Evolutionary conservation across 2,888 invertebrate genomes (phyloP).

Genomic region (Apodemia mormo): DNA sequence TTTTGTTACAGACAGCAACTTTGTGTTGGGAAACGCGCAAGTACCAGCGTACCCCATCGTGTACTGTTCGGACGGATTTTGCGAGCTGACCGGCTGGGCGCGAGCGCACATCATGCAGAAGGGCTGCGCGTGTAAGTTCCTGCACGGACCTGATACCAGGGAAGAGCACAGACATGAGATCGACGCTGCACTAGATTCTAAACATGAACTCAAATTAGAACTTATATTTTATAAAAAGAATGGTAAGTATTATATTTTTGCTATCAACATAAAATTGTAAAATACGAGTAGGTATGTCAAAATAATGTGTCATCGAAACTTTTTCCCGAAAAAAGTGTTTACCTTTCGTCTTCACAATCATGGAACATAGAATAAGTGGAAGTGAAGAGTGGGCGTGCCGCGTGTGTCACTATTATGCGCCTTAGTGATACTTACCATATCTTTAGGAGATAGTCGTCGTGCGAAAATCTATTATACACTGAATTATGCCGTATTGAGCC

Average conservation of each 20-base stretch:
- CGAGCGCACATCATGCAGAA: slow-evolving; percentile 98
- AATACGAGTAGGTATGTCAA: too few relatives aligned
- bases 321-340: too few relatives aligned
- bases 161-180: slow-evolving; percentile 94
- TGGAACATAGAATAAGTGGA: too few relatives aligned
- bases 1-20: slow-evolving; percentile 92
- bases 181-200: slow-evolving; percentile 93
- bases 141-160: slow-evolving; percentile 94
- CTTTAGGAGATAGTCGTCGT: too few relatives aligned
- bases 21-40: slow-evolving; percentile 97
- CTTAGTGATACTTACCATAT: too few relatives aligned
- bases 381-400: too few relatives aligned
- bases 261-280: too few relatives aligned
- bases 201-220: slow-evolving; percentile 95
- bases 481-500: too few relatives aligned
- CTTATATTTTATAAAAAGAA: slow-evolving; percentile 97
- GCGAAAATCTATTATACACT: too few relatives aligned
- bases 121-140: slow-evolving; percentile 96
- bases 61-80: slow-evolving; percentile 98
- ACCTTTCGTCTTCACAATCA: too few relatives aligned
- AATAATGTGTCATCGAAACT: too few relatives aligned
- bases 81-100: slow-evolving; percentile 96
- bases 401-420: too few relatives aligned
- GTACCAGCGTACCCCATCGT: slow-evolving; percentile 95
- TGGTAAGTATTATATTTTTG: slow-evolving; percentile 77